Evolutionary conservation across 2,113 vertebrate species (phyloP), one percentile per base, ranked within the genome.

Genomic region (Nesogale talazaci): DNA sequence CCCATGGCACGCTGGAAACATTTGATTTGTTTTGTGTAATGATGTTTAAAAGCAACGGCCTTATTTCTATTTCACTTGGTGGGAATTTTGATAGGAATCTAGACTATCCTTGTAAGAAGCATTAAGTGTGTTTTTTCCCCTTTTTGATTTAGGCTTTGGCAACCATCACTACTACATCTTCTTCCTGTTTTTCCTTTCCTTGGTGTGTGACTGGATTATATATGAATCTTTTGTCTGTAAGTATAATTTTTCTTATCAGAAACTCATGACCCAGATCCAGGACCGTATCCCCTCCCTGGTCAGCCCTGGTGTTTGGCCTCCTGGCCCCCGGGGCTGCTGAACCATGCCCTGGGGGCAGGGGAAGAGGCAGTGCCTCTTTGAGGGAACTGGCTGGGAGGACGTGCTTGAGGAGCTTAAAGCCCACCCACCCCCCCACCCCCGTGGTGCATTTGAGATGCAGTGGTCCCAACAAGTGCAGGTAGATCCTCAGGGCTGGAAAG

Each of bases 151-250:
- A 99, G 99, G 99, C 85, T 96, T 98, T 82, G 99, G 99, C 96
- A 99, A 99, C 96, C 99, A 99, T 95, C 97, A 94, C 86, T 99
- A 98, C 97, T 99, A 99, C 92, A 79, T 99, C 11, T 95, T 98
- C 65, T 99, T 99, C 83, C 97, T 99, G 75, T 34, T 97, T 72
- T 98, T 98, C 70, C 95, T 99, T 19, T 61, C 94, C 0, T 0
- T 98, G 65, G 97, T 98, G n/a, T 95, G 98, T 92, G 89, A 88
- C 87, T 99, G 98, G 98, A 98, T 99, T 97, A 97, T 99, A 46
- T 98, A 98, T 92, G 98, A 98, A 83, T 98, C 98, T 93, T 84
- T 99, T 31, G 38, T 95, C 61, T 99, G 99, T 99, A 98, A 98
- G 99, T 99, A 98, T 95, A 89, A 2, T 93, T 9, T 88, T 86